Conservation (phyloP, 2,113 vertebrate species). For the Petroica traversi region DNA sequence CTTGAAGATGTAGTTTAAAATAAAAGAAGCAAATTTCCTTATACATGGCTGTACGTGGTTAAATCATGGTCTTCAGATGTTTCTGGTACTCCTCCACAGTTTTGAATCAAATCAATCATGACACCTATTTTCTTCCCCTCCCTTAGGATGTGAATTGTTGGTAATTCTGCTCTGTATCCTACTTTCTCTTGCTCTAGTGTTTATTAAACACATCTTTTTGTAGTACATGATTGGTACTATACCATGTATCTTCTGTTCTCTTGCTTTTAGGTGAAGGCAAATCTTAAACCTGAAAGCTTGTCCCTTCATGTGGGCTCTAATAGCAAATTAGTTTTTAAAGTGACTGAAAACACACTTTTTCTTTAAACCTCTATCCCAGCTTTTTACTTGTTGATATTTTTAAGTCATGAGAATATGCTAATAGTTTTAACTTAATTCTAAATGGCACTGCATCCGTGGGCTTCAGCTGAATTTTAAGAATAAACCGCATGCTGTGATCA, state of each 20-base stretch:
- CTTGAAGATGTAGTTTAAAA: neutral
- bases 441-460: neutral
- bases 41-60: neutral
- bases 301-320: neutral
- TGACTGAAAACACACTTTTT: neutral
- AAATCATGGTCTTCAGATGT: neutral
- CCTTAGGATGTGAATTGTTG: neutral
- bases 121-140: neutral
- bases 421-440: neutral
- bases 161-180: neutral
- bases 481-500: neutral
- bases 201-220: neutral
- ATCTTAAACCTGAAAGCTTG: neutral
- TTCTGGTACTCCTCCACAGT: neutral
- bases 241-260: neutral
- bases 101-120: neutral
- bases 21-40: neutral
- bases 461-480: neutral
- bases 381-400: neutral
- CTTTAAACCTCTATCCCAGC: neutral
- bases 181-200: neutral
- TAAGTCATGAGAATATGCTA: neutral
- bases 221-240: neutral
- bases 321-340: neutral
- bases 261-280: neutral